Evolutionary conservation across 2,888 invertebrate genomes (phyloP).

Genomic region (Hedychridium roseum): DNA sequence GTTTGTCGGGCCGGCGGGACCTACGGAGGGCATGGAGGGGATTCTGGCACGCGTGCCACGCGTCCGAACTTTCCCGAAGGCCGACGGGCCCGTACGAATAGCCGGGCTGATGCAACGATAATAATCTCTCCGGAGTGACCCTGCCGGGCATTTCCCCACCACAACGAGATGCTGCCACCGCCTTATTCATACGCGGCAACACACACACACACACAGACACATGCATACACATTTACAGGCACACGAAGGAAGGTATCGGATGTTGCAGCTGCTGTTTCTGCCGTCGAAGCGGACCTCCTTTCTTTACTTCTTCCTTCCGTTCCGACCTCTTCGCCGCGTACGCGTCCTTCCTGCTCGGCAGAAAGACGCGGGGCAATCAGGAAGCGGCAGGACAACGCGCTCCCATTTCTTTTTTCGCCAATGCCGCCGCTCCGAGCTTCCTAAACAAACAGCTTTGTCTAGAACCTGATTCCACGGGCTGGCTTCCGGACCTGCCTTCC

Average conservation of each 20-base stretch:
- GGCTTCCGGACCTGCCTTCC: no score
- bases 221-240: no score
- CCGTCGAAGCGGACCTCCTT: slow-evolving; percentile 34
- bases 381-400: no score
- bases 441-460: slow-evolving; percentile 14
- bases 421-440: slow-evolving; percentile 7
- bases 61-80: slow-evolving; percentile 47
- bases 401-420: slow-evolving; percentile 20
- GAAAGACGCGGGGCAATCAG: no score
- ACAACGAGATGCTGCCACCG: slow-evolving; percentile 25
- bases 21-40: slow-evolving; percentile 15
- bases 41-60: slow-evolving; percentile 55
- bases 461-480: no score
- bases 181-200: no score
- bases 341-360: slow-evolving; percentile 19
- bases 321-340: slow-evolving; percentile 13
- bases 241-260: slow-evolving; percentile 54
- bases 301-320: slow-evolving; percentile 19
- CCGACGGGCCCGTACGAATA: slow-evolving; percentile 18
- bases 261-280: slow-evolving; percentile 61
- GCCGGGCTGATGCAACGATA: slow-evolving; percentile 44
- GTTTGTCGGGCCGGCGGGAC: slow-evolving; percentile 25
- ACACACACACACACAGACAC: no score
- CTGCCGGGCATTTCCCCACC: slow-evolving; percentile 37
- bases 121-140: slow-evolving; percentile 50